Base-by-base conservation (phyloP, 2,113 vertebrate genomes). In the Neolamprologus falcicula region DNA sequence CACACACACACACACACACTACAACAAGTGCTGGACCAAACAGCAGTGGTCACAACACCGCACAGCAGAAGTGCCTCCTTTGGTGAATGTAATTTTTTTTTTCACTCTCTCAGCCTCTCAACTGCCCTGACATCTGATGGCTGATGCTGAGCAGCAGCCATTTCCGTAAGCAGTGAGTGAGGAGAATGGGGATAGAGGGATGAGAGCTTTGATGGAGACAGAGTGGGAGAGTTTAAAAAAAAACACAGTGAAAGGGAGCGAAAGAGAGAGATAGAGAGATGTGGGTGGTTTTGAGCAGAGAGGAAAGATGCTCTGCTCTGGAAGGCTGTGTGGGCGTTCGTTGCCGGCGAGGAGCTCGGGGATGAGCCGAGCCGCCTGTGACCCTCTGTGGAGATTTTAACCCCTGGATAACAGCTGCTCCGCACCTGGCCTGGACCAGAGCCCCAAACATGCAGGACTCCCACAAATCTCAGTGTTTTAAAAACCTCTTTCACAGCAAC, bases 251-350 rank as follows among this genome's bases (percentile, higher is more conserved):
- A 68, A 13, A 83, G 28, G 21, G 37, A 14, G 40, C 12, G 63
- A 3, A 37, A 4, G 52, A 76, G 68, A 13, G 11, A 3, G 53
- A 73, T 33, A 53, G 66, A 71, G 59, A 63, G 33, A 52, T 55
- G 92, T 93, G 86, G 89, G 85, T 52, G 88, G 80, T 28, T 81
- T 42, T 16, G 55, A 83, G 80, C 63, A 5, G 52, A 83, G 83
- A 83, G 90, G 73, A 84, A 47, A 73, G 83, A 89, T 88, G 83
- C 61, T 90, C 21, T 2, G 21, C 84, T 89, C 80, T 53, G 78
- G 52, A 86, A 87, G 80, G 80, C 73, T 76, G 82, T 10, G 87
- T 88, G 90, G 92, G 85, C 2, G 57, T 80, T 66, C 14, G 16
- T 7, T 83, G 37, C 76, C 50, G 3, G 21, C 8, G 33, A 87